Base-by-base conservation (phyloP, 2,888 invertebrate species). In the Agrotis puta region DNA sequence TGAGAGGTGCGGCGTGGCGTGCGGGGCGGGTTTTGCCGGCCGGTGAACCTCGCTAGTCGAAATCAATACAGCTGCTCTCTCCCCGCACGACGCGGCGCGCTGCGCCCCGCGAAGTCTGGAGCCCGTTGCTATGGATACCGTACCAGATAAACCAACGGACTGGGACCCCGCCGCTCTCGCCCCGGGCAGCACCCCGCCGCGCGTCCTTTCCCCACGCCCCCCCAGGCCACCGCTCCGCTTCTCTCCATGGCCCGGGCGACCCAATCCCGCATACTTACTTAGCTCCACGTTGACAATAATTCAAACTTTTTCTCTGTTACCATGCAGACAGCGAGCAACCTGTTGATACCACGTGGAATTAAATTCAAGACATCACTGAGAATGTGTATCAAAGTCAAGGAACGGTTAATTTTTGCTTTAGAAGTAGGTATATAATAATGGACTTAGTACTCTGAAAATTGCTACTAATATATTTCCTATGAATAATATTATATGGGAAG, bases 21-120 rank as follows among this genome's bases (percentile, higher is more conserved):
- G 74, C 85, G 88, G 90, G 89, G 91, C 64, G 77, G 68, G 87
- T 82, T 81, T n/a, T 84, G 87, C 84, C 92, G 94, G 95, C 90
- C 94, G 95, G 90, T 94, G 94, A 95, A 95, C 95, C 90, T 91
- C 86, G 90, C 88, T 84, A 87, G 90, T 94, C 96, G 93, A 96
- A 95, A 96, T 95, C 96, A 95, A 96, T 96, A 96, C 95, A 96
- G 96, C 97, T 96, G 96, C 96, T 93, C 94, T 93, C 94, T 90
- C 95, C 94, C 50, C 58, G 47, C 57, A 2, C 67, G 58, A 89
- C 93, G 88, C 90, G 88, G 75, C 75, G 86, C 85, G 87, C 85
- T 83, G 91, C 92, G 92, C 88, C 88, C 90, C 91, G 39, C 43
- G 33, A 18, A 61, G 74, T 91, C 93, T 93, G 92, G 90, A 90